These are phyloP conservation scores for Seira sanloemensis DNA, from an alignment of 2,888 invertebrate genomes.

Conservation along the genomic window DNA sequence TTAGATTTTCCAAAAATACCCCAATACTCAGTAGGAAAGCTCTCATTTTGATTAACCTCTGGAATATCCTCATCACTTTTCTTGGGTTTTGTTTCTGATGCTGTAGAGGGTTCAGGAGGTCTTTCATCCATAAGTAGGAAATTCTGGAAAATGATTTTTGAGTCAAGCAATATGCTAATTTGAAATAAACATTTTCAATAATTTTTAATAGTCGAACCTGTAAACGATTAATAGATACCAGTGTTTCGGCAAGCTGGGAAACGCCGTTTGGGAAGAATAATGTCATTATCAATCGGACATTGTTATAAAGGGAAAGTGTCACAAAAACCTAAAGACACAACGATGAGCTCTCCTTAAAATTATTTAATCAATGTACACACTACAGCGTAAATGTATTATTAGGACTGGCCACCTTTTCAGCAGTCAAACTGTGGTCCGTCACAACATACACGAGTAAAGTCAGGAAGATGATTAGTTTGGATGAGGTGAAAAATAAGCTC, in stretches of 20 bases:
- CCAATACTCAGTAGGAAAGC: slow-evolving; percentile 14
- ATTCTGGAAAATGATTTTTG: slow-evolving; percentile 65
- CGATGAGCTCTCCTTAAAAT: slow-evolving; percentile 8
- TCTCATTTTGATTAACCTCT: slow-evolving; percentile 17
- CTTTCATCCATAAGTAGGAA: slow-evolving; percentile 76
- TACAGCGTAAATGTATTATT: slow-evolving; percentile 72
- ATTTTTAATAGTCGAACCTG: slow-evolving; percentile 77
- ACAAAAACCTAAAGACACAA: slow-evolving; percentile 83
- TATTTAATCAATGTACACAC: too few species aligned
- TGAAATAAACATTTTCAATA: too few species aligned
- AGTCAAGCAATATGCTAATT: too few species aligned
- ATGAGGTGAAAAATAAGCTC: slow-evolving; percentile 84
- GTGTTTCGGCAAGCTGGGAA: slow-evolving; percentile 86
- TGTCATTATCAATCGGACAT: slow-evolving; percentile 88
- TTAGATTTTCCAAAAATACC: slow-evolving; percentile 62
- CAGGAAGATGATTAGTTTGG: slow-evolving; percentile 88
- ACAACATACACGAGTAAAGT: slow-evolving; percentile 87
- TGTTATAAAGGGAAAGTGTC: slow-evolving; percentile 92
- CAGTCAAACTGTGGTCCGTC: slow-evolving; percentile 81
- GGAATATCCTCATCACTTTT: background rate
- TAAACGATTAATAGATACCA: slow-evolving; percentile 85
- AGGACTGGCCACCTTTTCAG: slow-evolving; percentile 85
- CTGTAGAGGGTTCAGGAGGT: background rate
- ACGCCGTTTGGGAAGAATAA: slow-evolving; percentile 92
- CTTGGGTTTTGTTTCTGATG: background rate